Evolutionary conservation across 2,113 vertebrate genomes (phyloP).

Genomic region (Catharus minimus): DNA sequence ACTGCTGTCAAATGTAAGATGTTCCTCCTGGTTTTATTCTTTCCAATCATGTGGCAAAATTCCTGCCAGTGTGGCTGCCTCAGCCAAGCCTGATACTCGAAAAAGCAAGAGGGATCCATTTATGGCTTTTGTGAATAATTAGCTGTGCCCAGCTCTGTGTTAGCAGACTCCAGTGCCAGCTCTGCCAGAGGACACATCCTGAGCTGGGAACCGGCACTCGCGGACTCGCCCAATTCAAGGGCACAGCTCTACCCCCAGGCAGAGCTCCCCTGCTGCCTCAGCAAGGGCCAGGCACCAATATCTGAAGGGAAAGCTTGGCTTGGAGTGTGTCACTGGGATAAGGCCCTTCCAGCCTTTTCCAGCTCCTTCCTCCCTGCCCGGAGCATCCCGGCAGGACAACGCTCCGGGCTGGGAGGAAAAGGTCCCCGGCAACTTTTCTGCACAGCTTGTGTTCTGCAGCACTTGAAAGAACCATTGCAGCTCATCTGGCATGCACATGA

Average conservation of each 20-base stretch:
- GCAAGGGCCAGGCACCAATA: background rate
- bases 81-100: background rate
- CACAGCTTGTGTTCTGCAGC: background rate
- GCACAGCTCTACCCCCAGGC: background rate
- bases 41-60: background rate
- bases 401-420: rapidly evolving
- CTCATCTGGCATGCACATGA: constrained; percentile 6
- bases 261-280: background rate
- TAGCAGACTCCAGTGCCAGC: background rate
- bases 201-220: background rate
- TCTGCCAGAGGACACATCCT: background rate
- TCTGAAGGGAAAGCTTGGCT: background rate
- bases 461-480: constrained; percentile 22
- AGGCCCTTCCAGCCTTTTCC: background rate
- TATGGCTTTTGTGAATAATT: background rate
- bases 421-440: background rate
- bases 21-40: background rate
- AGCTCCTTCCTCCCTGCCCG: background rate
- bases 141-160: background rate
- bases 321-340: background rate
- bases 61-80: background rate
- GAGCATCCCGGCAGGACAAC: background rate
- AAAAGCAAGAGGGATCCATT: background rate
- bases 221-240: background rate
- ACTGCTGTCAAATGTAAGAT: background rate